Percentiles rank a stretch among this genome's conserved stretches.
These are phyloP conservation scores for Cydia fagiglandana DNA, from an alignment of 1,140 invertebrate genomes.

Conservation along the genomic window DNA sequence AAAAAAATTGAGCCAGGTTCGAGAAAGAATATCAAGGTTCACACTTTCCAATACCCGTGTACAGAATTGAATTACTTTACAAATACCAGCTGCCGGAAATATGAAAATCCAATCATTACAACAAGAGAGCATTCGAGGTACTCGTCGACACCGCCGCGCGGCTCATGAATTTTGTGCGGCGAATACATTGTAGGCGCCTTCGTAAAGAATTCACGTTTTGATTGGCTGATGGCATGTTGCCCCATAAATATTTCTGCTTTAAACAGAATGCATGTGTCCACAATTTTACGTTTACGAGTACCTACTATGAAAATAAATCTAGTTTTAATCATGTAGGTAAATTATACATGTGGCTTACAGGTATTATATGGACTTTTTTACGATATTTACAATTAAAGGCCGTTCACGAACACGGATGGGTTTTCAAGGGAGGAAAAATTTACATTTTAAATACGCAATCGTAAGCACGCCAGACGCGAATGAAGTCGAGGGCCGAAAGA, in stretches of 20 bases:
- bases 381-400: background rate
- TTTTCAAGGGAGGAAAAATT: background rate
- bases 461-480: background rate
- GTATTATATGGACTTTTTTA: background rate
- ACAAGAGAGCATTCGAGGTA: slow-evolving; percentile 22
- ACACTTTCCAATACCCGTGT: background rate
- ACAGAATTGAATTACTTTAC: background rate
- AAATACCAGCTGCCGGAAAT: slow-evolving; percentile 15
- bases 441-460: background rate
- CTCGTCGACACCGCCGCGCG: background rate
- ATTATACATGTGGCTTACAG: background rate
- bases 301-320: background rate
- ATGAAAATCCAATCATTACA: slow-evolving; percentile 26
- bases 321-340: background rate
- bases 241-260: background rate
- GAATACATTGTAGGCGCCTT: slow-evolving; percentile 27
- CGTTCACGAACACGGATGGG: background rate
- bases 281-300: background rate
- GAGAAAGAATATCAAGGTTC: slow-evolving; percentile 3
- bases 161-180: slow-evolving; percentile 24
- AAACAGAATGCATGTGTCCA: background rate
- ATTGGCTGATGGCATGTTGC: slow-evolving; percentile 16
- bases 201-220: slow-evolving; percentile 14
- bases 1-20: background rate
- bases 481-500: too few species aligned